phyloP scores from a whole-genome alignment of 2,113 vertebrate genomes.

The Myiagra hebetior region DNA sequence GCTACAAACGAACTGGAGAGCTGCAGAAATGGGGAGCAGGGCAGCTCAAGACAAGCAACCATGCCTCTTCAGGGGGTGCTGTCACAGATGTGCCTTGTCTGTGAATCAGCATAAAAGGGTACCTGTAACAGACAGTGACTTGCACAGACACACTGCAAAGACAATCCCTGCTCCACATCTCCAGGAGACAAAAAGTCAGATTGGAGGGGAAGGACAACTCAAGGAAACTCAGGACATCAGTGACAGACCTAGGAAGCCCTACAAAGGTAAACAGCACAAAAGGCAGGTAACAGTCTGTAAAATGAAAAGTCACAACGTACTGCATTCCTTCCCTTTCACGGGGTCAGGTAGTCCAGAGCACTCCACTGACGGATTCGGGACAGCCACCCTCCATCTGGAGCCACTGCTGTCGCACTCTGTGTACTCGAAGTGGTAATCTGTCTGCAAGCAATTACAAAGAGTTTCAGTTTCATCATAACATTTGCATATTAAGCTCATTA shows the following conservation, averaged over 20 bases:
- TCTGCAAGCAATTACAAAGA: conserved; percentile 80
- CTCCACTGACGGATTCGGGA: conserved; percentile 80
- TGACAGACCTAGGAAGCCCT: background rate
- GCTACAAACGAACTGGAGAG: background rate
- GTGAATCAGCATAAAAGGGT: background rate
- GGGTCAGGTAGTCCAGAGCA: conserved; percentile 92
- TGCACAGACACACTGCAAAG: background rate
- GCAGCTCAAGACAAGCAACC: background rate
- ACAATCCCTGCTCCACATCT: background rate
- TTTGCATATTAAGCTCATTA: conserved; percentile 52
- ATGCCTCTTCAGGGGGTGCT: background rate
- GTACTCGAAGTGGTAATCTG: conserved; percentile 95
- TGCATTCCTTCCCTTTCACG: conserved; percentile 92
- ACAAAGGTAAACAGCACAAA: background rate
- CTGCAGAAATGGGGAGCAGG: background rate
- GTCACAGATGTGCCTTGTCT: rapidly evolving
- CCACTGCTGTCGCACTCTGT: conserved; percentile 95
- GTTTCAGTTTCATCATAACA: conserved; percentile 47
- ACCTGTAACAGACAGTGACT: background rate
- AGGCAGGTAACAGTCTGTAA: background rate
- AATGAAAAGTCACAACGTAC: conserved; percentile 77
- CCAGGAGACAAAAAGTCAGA: background rate
- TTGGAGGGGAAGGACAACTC: background rate
- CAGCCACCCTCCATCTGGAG: conserved; percentile 94
- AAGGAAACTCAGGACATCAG: background rate